A percentile compares a stretch with the other conserved stretches of the same genome.
Conservation (phyloP, 2,797 vertebrate species). For the Tinamus major region DNA sequence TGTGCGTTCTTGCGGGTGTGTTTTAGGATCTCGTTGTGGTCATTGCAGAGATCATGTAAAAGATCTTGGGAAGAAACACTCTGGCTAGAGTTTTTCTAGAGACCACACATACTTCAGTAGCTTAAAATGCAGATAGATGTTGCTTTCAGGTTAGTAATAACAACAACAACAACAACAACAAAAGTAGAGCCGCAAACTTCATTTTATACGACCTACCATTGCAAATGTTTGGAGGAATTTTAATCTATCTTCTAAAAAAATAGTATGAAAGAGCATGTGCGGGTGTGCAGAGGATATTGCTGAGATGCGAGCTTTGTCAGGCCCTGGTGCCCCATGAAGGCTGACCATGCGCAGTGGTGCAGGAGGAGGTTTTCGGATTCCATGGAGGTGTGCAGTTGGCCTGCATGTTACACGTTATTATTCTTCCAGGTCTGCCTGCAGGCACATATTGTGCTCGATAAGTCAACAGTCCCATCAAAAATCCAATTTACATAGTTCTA, state of each 20-base stretch:
- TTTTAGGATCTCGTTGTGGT: neutral
- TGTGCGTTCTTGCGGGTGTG: neutral
- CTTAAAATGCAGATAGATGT: neutral
- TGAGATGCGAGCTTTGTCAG: neutral
- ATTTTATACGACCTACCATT: neutral
- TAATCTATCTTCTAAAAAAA: neutral
- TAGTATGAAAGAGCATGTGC: fast-evolving
- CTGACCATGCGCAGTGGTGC: neutral
- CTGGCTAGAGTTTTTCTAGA: neutral
- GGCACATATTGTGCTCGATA: neutral
- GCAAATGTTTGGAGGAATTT: neutral
- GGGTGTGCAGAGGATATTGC: neutral
- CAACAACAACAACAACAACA: neutral
- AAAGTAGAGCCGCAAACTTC: neutral
- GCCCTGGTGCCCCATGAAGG: neutral
- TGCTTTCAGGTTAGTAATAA: neutral
- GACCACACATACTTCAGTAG: neutral
- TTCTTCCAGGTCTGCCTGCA: neutral
- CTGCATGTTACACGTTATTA: neutral
- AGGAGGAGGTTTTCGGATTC: neutral
- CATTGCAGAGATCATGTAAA: neutral
- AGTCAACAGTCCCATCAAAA: neutral
- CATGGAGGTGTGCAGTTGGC: neutral
- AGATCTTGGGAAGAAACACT: neutral
- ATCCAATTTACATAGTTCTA: neutral